Evolutionary conservation across 2,797 vertebrate species (phyloP), one percentile per base, ranked within the genome.

Genomic region (Urocyon cinereoargenteus): DNA sequence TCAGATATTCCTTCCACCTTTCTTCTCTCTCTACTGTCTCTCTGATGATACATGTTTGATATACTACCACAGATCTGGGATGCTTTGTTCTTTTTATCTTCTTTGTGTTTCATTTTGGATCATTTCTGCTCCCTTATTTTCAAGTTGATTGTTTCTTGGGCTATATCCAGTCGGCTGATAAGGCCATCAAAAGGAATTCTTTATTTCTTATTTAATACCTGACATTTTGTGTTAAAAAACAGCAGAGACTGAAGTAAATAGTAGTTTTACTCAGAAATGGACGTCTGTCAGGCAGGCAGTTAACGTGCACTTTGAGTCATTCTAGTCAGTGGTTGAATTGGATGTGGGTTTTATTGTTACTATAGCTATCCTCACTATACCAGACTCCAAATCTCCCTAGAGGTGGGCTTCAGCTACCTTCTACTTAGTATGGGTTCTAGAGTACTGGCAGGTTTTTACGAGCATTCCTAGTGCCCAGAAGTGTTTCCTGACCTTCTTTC

Each of bases 61-160:
- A 18, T 57, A 8, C 26, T 72, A 34, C 26, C 59, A 66, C 6
- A 92, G 51, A 59, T 81, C 28, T 79, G n/a, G n/a, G 53, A 36
- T 88, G 14, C 21, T 75, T 16, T 91, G 6, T 89, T 91, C 26
- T 75, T 96, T 90, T 68, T 87, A 78, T 96, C 49, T 85, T 95
- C 61, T 90, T n/a, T 91, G 6, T 70, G 22, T 91, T 96, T 92
- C n/a, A 66, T 62, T 95, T 97, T 92, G n/a, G 12, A 57, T 89
- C 24, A 83, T 86, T 90, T 84, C 62, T 84, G 36, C 49, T 87
- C 36, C 70, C 77, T 95, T 84, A n/a, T 78, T 96, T 95, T 51
- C 51, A 86, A 77, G 10, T n/a, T 78, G 11, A 68, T 70, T 95
- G 24, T 62, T 85, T 62, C 18, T 45, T 94, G 6, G 75, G 36